phyloP scores from a whole-genome alignment of 2,888 invertebrate species.

The Corbicula japonica region DNA sequence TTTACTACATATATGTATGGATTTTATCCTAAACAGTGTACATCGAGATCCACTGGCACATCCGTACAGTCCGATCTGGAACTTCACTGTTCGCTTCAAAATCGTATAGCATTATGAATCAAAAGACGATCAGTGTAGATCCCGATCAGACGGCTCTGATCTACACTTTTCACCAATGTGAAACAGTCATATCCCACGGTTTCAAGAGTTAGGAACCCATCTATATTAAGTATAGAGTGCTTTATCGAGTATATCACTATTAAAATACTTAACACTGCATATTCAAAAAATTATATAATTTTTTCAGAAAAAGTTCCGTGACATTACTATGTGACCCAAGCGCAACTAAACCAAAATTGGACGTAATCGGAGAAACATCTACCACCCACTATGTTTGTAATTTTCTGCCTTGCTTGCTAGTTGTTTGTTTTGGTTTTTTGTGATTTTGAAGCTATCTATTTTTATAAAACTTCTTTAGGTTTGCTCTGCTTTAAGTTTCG shows the following conservation, averaged over 20 bases:
- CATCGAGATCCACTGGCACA: too few species aligned
- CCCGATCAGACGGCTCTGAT: neutral
- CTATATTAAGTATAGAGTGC: neutral
- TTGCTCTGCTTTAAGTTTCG: too few species aligned
- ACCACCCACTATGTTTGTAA: slow-evolving; percentile 36
- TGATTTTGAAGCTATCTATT: too few species aligned
- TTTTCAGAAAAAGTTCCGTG: slow-evolving; percentile 38
- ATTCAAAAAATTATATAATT: neutral
- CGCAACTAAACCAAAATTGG: slow-evolving; percentile 12
- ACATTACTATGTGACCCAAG: slow-evolving; percentile 34
- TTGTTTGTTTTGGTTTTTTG: too few species aligned
- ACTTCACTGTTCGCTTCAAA: too few species aligned
- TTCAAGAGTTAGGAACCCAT: too few species aligned
- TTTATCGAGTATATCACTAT: neutral
- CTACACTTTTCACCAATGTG: neutral
- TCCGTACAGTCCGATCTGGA: too few species aligned
- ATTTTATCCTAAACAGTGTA: too few species aligned
- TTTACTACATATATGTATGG: too few species aligned
- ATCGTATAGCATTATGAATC: neutral
- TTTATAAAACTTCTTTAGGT: too few species aligned
- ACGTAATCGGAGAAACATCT: slow-evolving; percentile 28
- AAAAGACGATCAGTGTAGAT: neutral
- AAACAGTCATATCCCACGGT: too few species aligned
- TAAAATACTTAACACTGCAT: neutral
- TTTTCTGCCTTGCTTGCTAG: too few species aligned